These are phyloP conservation scores for Tetropium fuscum DNA, from an alignment of 2,888 invertebrate genomes.

Conservation along the genomic window DNA sequence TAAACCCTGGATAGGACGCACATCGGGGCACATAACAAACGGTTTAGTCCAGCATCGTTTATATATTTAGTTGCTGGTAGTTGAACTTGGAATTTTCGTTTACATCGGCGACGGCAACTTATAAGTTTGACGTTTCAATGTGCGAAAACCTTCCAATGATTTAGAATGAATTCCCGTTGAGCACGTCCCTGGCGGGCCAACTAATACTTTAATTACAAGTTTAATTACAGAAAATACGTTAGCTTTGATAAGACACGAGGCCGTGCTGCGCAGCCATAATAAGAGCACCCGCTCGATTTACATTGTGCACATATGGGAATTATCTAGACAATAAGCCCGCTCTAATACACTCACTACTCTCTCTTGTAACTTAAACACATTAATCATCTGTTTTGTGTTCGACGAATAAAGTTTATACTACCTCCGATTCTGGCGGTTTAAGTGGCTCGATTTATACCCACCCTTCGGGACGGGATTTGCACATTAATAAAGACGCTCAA, in stretches of 20 bases:
- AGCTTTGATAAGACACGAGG: conserved; percentile 42
- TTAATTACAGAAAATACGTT: conserved; percentile 48
- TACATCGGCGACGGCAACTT: too few relatives aligned
- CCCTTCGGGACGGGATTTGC: not conserved
- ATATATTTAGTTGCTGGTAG: too few relatives aligned
- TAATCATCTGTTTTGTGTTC: conserved; percentile 42
- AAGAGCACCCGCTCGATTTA: conserved; percentile 34
- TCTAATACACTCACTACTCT: conserved; percentile 41
- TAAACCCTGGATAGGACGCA: too few relatives aligned
- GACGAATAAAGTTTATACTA: conserved; percentile 40
- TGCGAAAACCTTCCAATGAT: too few relatives aligned
- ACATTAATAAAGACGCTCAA: conserved; percentile 5
- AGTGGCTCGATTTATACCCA: conserved; percentile 34
- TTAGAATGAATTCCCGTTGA: too few relatives aligned
- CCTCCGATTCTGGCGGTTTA: conserved; percentile 31
- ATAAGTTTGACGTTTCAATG: too few relatives aligned
- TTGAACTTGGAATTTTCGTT: too few relatives aligned
- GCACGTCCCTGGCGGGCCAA: conserved; percentile 18
- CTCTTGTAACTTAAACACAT: conserved; percentile 35
- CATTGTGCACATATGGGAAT: conserved; percentile 36
- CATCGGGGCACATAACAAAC: too few relatives aligned
- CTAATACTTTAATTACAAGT: conserved; percentile 47
- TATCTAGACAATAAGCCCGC: conserved; percentile 38
- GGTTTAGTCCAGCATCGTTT: too few relatives aligned
- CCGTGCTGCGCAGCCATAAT: conserved; percentile 26